A percentile compares a stretch with the other conserved stretches of the same genome.
Conservation (phyloP, 2,113 vertebrate genomes). For the Trogon surrucura region DNA sequence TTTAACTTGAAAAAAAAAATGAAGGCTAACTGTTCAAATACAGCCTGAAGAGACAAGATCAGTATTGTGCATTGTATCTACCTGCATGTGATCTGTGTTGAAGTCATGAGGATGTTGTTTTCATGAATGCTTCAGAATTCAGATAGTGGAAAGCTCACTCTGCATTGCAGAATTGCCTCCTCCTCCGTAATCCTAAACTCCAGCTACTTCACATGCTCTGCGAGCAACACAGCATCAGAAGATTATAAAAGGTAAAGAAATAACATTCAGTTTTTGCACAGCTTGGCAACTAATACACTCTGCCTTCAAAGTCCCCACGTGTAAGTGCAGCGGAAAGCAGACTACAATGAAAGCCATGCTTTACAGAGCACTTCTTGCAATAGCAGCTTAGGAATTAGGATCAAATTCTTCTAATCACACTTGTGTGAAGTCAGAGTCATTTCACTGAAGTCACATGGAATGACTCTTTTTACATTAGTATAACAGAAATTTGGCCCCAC, state of each 20-base stretch:
- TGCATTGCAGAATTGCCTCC: conserved; percentile 69
- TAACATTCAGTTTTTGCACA: conserved; percentile 52
- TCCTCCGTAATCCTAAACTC: conserved; percentile 68
- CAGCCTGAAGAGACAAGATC: conserved; percentile 72
- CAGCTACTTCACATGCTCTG: conserved; percentile 66
- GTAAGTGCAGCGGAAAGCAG: conserved; percentile 30
- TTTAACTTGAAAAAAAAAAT: conserved; percentile 54
- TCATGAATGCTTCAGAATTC: conserved; percentile 75
- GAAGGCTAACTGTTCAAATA: conserved; percentile 66
- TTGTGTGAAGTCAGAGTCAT: conserved; percentile 33
- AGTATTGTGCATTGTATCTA: conserved; percentile 79
- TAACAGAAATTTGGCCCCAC: background rate
- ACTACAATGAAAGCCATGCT: conserved; percentile 41
- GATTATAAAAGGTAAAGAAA: conserved; percentile 57
- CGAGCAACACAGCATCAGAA: conserved; percentile 63
- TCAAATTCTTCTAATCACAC: conserved; percentile 54
- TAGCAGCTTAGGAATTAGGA: conserved; percentile 57
- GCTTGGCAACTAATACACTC: conserved; percentile 31
- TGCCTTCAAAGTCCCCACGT: conserved; percentile 26
- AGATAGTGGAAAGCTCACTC: conserved; percentile 65
- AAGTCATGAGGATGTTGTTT: conserved; percentile 78
- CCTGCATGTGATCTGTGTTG: conserved; percentile 80
- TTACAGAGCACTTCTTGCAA: conserved; percentile 58
- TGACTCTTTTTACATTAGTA: background rate
- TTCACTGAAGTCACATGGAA: background rate